Evolutionary conservation across 2,797 vertebrate species (phyloP).

Genomic region (Salmo trutta): DNA sequence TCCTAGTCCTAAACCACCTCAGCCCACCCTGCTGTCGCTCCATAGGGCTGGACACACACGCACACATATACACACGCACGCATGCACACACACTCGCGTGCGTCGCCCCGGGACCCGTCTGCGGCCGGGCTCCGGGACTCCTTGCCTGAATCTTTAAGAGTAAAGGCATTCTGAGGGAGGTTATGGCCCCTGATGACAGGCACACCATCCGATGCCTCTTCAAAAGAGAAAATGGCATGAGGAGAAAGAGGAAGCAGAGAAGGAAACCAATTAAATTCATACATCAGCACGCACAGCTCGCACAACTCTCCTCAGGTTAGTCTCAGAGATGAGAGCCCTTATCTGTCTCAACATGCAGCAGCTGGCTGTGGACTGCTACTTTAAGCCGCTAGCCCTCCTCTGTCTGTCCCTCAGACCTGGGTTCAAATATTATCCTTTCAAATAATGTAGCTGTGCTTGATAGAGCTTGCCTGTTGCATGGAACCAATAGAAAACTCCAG

Average conservation of each 20-base stretch:
- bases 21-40: not conserved
- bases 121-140: not conserved
- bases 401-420: no score
- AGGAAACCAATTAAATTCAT: not conserved
- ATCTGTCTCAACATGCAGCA: not conserved
- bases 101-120: constrained; percentile 26
- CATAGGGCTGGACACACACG: no score
- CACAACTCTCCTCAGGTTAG: not conserved
- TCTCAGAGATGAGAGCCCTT: not conserved
- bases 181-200: constrained; percentile 36
- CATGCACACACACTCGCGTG: not conserved
- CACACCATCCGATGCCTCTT: constrained; percentile 34
- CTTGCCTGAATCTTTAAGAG: constrained; percentile 51
- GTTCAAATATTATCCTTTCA: no score
- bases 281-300: not conserved
- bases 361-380: not conserved
- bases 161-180: constrained; percentile 43
- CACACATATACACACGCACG: no score
- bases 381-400: not conserved
- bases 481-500: not conserved
- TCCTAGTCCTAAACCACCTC: not conserved
- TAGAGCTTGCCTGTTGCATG: not conserved
- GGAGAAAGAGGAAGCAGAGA: constrained; percentile 12
- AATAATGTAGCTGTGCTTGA: not conserved
- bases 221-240: constrained; percentile 32